Conservation (phyloP, 92 coral and sea anemone genomes). For the Epizoanthus scotinus region DNA sequence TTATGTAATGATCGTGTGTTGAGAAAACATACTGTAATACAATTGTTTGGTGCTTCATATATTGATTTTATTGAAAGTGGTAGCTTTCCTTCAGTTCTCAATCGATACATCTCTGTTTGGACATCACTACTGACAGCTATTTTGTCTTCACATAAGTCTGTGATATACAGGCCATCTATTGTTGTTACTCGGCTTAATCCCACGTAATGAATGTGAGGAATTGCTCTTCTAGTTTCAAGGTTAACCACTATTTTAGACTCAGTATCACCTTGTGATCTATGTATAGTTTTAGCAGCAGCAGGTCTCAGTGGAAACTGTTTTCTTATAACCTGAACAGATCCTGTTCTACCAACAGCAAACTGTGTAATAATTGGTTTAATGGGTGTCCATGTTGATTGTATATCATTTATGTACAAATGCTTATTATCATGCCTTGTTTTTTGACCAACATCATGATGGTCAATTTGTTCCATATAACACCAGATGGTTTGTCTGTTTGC, state of each 20-base stretch:
- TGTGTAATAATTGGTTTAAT: slow-evolving; percentile 72
- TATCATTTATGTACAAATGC: too few species aligned
- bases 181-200: slow-evolving; percentile 70
- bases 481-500: slow-evolving; percentile 11
- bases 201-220: slow-evolving; percentile 76
- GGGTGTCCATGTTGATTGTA: slow-evolving; percentile 61
- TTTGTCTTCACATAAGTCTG: slow-evolving; percentile 59
- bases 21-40: slow-evolving; percentile 44
- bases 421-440: too few species aligned
- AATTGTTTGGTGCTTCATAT: slow-evolving; percentile 31
- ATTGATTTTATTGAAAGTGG: slow-evolving; percentile 41
- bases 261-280: slow-evolving; percentile 66
- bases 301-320: slow-evolving; percentile 78
- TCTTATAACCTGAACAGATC: slow-evolving; percentile 71
- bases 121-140: slow-evolving; percentile 6
- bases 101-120: background rate
- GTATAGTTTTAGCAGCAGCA: slow-evolving; percentile 67
- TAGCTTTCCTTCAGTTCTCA: slow-evolving; percentile 16
- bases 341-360: slow-evolving; percentile 75
- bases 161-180: slow-evolving; percentile 56
- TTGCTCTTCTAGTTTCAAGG: slow-evolving; percentile 55
- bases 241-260: slow-evolving; percentile 62
- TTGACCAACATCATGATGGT: background rate
- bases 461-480: background rate
- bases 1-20: slow-evolving; percentile 51